Evolutionary conservation across 2,113 vertebrate genomes (phyloP).

Genomic region (Gambusia affinis): DNA sequence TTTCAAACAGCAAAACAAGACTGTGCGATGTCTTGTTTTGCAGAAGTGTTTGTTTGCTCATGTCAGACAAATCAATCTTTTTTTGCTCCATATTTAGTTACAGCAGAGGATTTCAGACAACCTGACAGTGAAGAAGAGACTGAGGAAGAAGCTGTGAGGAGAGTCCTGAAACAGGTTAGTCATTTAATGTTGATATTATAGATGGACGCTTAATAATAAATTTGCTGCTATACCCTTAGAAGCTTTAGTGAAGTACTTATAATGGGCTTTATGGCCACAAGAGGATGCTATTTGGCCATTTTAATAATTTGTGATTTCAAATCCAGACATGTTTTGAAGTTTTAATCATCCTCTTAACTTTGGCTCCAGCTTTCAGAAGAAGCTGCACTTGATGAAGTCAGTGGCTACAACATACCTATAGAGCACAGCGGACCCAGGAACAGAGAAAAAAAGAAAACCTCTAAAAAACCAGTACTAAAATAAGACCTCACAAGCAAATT

Average conservation of each 20-base stretch:
- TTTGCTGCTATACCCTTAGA: not conserved
- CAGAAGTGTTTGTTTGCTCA: not conserved
- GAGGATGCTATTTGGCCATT: constrained; percentile 60
- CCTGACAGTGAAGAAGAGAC: constrained; percentile 93
- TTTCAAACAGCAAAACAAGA: constrained; percentile 2
- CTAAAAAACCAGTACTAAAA: constrained; percentile 65
- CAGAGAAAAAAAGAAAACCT: constrained; percentile 55
- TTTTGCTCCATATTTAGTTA: constrained; percentile 79
- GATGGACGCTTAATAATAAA: not conserved
- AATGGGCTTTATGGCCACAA: constrained; percentile 37
- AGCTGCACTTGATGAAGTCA: constrained; percentile 88
- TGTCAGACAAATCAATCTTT: constrained; percentile 11
- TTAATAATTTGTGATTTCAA: constrained; percentile 27
- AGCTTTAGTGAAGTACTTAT: not conserved
- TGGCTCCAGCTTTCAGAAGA: constrained; percentile 89
- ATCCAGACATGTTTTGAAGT: not conserved
- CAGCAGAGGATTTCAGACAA: constrained; percentile 80
- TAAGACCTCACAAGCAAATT: not conserved
- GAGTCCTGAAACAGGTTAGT: constrained; percentile 88
- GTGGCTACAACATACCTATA: constrained; percentile 91
- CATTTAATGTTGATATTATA: not conserved
- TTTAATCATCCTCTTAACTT: constrained; percentile 19
- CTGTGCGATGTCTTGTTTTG: not conserved
- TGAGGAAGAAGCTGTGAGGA: constrained; percentile 86
- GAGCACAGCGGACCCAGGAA: constrained; percentile 76